A percentile compares a stretch with the other conserved stretches of the same genome.
These are phyloP conservation scores for Arrhamphus sclerolepis DNA, from an alignment of 2,797 vertebrate genomes.

Conservation along the genomic window DNA sequence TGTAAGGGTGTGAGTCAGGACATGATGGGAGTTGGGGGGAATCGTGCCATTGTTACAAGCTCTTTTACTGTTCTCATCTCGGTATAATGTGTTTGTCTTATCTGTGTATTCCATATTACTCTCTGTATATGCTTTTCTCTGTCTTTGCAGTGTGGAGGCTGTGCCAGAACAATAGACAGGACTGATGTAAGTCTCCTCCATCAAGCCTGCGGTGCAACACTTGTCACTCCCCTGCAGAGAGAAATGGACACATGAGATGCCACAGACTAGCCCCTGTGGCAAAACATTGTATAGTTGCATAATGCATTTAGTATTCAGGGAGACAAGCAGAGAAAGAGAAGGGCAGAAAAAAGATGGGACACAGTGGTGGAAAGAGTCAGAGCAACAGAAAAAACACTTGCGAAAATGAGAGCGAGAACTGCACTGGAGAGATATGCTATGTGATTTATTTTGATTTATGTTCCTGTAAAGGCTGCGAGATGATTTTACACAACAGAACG, in stretches of 20 bases:
- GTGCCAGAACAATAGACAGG: constrained; percentile 36
- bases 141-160: constrained; percentile 25
- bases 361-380: constrained; percentile 28
- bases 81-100: constrained; percentile 21
- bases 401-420: constrained; percentile 12
- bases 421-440: constrained; percentile 4
- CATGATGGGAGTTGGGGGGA: constrained; percentile 14
- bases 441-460: neutral
- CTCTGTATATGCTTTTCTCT: constrained; percentile 22
- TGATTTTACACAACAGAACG: neutral
- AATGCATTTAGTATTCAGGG: constrained; percentile 62
- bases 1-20: constrained; percentile 17
- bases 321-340: constrained; percentile 26
- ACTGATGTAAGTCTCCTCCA: constrained; percentile 54
- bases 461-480: neutral
- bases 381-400: constrained; percentile 9
- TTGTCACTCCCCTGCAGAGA: constrained; percentile 59
- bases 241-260: constrained; percentile 54
- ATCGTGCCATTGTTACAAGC: constrained; percentile 28
- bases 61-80: constrained; percentile 38
- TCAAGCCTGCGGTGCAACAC: constrained; percentile 42
- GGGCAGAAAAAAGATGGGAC: constrained; percentile 23
- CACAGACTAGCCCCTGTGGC: constrained; percentile 51
- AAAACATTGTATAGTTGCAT: constrained; percentile 49
- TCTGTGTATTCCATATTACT: constrained; percentile 19